Percentiles rank a stretch among this genome's conserved stretches.
phyloP scores from a whole-genome alignment of 2,888 invertebrate genomes.

The Ennomos quercinarius region DNA sequence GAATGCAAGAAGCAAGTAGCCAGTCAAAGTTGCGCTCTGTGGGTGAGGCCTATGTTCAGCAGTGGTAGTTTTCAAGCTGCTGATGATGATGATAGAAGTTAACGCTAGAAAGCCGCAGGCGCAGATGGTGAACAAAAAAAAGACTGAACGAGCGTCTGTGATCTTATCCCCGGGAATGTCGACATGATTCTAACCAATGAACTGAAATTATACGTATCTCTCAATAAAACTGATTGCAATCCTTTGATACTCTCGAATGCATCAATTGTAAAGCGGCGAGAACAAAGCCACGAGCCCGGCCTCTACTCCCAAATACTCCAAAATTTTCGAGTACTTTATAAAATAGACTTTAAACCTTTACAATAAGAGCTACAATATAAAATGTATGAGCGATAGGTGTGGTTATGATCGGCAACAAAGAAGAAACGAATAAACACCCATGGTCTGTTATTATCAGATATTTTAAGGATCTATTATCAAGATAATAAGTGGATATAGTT shows the following conservation, averaged over 20 bases:
- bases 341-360: constrained; percentile 12
- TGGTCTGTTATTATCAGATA: constrained; percentile 55
- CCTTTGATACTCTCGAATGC: constrained; percentile 46
- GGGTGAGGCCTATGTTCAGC: too few relatives aligned
- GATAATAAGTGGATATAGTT: constrained; percentile 53
- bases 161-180: constrained; percentile 12
- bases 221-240: constrained; percentile 44
- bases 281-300: constrained; percentile 45
- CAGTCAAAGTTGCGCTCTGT: too few relatives aligned
- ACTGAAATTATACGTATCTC: constrained; percentile 45
- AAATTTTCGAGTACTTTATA: constrained; percentile 8
- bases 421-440: constrained; percentile 47
- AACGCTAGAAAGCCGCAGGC: too few relatives aligned
- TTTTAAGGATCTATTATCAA: constrained; percentile 52
- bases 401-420: constrained; percentile 26
- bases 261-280: constrained; percentile 55
- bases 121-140: neutral
- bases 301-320: neutral
- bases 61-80: too few relatives aligned
- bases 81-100: too few relatives aligned
- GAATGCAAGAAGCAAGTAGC: too few relatives aligned
- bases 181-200: constrained; percentile 24
- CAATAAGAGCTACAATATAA: constrained; percentile 14
- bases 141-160: neutral
- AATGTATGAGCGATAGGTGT: neutral